Base-by-base conservation (phyloP, 2,888 invertebrate species). In the Melinaea marsaeus region DNA sequence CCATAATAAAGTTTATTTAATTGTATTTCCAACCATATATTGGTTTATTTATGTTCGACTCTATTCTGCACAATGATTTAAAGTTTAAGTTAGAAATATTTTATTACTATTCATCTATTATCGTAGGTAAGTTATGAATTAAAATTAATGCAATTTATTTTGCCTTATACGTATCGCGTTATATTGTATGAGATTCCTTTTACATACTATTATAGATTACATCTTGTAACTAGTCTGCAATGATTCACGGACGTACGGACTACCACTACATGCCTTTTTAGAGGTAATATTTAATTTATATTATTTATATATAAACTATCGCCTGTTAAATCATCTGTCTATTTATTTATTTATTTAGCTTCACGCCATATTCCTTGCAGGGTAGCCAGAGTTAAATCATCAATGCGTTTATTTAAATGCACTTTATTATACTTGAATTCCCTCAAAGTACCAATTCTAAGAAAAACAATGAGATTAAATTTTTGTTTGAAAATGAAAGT, bases 401-500 rank as follows among this genome's bases (percentile, higher is more conserved):
- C 22, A 22, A 22, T 22, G 22, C 22, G 22, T 22, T 22, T 22
- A 22, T 48, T 22, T 22, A 4, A 22, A 22, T 2, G n/a, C 7
- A 48, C 48, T 6, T 22, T 22, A 13, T n/a, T 22, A 22, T 51
- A 51, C 9, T 2, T 3, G 7, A 2, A 11, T 51, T 48, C 22
- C 13, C 48, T 48, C 13, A 51, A 32, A n/a, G 42, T 4, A 7
- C 2, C 11, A 51, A 5, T 51, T 51, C 11, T 32, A 51, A 22
- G 51, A 51, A 32, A 51, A 22, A 51, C 9, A 48, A 51, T 9
- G 32, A 45, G 58, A 62, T 56, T 61, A 46, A 56, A 55, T 64
- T 57, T 65, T 66, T 60, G 55, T 72, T 72, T 78, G 75, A 78
- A 79, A 82, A 72, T 74, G 76, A 83, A 83, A 82, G 80, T 77